Evolutionary conservation across 1,140 invertebrate species (phyloP), one percentile per base, ranked within the genome.

Genomic region (Helicoverpa zea): DNA sequence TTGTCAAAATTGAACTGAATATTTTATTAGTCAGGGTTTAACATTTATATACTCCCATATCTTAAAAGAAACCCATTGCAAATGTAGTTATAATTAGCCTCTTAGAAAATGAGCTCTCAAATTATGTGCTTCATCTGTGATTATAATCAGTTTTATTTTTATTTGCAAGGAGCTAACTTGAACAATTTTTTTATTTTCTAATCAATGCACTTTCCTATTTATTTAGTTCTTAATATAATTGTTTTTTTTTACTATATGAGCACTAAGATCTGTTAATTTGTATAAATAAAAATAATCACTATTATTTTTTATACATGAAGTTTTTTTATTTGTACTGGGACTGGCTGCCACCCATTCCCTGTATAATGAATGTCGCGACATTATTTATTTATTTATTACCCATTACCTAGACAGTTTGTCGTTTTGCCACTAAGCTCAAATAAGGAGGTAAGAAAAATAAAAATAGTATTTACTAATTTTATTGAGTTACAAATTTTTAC

Each of bases 241-340:
- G 81, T 85, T 83, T 84, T 90, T 84, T 90, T 91, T 92, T 91
- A 91, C 86, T 91, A 87, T 90, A 91, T 92, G 88, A 91, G 91
- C 92, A 94, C 92, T 91, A 88, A 94, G 92, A 94, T 94, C 93
- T 94, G 93, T 94, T 94, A 94, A 92, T 90, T 91, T 93, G 87
- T 93, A 93, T 91, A 88, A 90, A 91, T 85, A 87, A 89, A 88
- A 87, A 84, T 84, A 87, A 87, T 81, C 83, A 86, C 81, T 87
- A 86, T 87, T 90, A 88, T 87, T 87, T 88, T 87, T 82, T 86
- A 84, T 84, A 81, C 77, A 83, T 35, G 13, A 49, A 47, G 35
- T 76, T 80, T 80, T 59, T 29, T 35, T 43, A n/a, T 43, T 16
- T 43, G 13, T 3, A 43, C 35, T 43, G 9, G 35, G 0, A 43